Evolutionary conservation across 2,888 invertebrate genomes (phyloP).

Genomic region (Dicranocentrus wangi): DNA sequence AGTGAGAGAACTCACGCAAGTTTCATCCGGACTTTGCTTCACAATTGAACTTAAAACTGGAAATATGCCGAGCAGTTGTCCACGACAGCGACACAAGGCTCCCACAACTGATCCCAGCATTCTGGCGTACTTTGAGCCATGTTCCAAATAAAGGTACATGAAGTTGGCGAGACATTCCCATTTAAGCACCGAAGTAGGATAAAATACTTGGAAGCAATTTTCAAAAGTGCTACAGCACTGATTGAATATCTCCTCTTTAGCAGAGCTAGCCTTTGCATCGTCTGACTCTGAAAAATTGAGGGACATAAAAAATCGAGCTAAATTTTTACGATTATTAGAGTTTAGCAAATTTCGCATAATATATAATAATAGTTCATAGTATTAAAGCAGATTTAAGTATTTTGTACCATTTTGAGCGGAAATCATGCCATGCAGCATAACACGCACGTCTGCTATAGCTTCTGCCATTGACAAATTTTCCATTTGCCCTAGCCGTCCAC

Average conservation of each 20-base stretch:
- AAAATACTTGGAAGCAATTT: constrained; percentile 95
- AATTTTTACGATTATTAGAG: too few relatives aligned
- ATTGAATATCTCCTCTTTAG: constrained; percentile 81
- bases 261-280: constrained; percentile 45
- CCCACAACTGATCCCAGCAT: constrained; percentile 71
- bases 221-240: constrained; percentile 94
- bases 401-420: constrained; percentile 67
- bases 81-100: constrained; percentile 70
- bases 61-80: constrained; percentile 71
- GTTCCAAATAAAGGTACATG: constrained; percentile 70
- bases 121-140: constrained; percentile 69
- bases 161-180: constrained; percentile 85
- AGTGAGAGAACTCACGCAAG: constrained; percentile 72
- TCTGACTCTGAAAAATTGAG: constrained; percentile 28
- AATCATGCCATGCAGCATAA: constrained; percentile 71
- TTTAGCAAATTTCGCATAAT: too few relatives aligned
- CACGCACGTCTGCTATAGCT: constrained; percentile 72
- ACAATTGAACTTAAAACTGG: constrained; percentile 71
- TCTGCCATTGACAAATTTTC: constrained; percentile 72
- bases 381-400: too few relatives aligned
- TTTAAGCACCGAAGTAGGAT: constrained; percentile 92
- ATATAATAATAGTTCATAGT: too few relatives aligned
- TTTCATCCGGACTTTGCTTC: constrained; percentile 70
- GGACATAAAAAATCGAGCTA: background rate
- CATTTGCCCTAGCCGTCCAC: constrained; percentile 70